Evolutionary conservation across 2,797 vertebrate species (phyloP), one percentile per base, ranked within the genome.

Genomic region (Pyrrhura leucotis): DNA sequence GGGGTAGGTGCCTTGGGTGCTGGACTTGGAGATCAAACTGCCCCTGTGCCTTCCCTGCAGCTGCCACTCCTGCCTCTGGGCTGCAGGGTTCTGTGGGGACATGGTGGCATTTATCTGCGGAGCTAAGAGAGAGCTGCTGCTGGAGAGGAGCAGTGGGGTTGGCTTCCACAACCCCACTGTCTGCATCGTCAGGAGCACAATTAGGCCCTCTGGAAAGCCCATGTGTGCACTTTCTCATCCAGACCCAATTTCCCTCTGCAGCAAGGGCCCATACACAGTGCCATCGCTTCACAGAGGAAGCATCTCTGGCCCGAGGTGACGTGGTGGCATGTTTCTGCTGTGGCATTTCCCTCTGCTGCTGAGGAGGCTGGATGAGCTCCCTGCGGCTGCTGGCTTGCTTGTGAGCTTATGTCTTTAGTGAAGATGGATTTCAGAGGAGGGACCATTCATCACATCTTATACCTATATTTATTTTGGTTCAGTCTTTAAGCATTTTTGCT

Each of bases 391-490:
- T 1, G 10, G 15, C 22, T 4, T 1, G 51, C 76, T 37, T 3
- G 7, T 2, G 40, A 62, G 74, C 58, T 12, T 4, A 2, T 2
- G 28, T 10, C 80, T 68, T 74, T 47, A 21, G 21, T 10, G 6
- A 26, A 33, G 88, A 76, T 65, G 69, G 67, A 90, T 90, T 61
- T 83, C 79, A 40, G 85, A 83, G 67, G 56, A 80, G 85, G 66
- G 79, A 63, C 42, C 74, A 37, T 84, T 18, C 85, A 29, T 90
- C 92, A 68, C 8, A 4, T 12, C 0, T 17, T 63, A 19, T 3
- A 77, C 92, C 61, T 61, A 19, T 45, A 22, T 91, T 96, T 93
- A 17, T 85, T 94, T 93, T 83, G 56, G 51, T 62, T 35, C 8
- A 2, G 20, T 42, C 53, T 65, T 56, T 53, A 53, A 74, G 67